phyloP scores from a whole-genome alignment of 2,113 vertebrate species.

The Carettochelys insculpta region DNA sequence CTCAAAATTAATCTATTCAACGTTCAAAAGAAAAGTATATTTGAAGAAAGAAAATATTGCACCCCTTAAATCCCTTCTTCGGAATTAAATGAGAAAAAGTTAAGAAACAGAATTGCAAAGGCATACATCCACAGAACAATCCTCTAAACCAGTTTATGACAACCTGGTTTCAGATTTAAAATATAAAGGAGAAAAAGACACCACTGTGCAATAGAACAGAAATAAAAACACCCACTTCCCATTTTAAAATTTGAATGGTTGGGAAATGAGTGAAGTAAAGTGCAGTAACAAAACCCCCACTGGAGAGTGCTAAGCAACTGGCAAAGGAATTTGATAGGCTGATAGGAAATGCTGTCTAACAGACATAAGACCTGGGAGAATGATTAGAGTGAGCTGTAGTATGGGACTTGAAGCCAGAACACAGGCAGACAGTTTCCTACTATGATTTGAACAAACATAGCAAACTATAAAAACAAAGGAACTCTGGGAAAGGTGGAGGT shows the following conservation, averaged over 20 bases:
- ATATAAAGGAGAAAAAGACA: neutral
- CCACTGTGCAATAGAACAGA: neutral
- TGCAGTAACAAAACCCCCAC: neutral
- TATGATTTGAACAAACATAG: neutral
- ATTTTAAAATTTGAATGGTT: neutral
- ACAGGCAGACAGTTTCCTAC: neutral
- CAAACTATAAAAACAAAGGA: accelerated
- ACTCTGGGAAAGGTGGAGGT: neutral
- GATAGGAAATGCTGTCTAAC: neutral
- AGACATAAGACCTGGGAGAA: neutral
- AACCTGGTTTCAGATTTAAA: neutral
- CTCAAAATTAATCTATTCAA: neutral
- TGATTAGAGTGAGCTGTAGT: neutral
- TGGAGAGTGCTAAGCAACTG: neutral
- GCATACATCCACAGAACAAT: neutral
- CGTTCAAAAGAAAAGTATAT: neutral
- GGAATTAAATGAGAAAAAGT: neutral
- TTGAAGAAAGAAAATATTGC: neutral
- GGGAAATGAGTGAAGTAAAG: neutral
- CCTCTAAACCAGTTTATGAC: neutral
- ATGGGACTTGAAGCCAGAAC: neutral
- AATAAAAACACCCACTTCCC: neutral
- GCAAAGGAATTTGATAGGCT: neutral
- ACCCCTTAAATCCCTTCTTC: neutral
- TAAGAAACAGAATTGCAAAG: neutral